Conservation (phyloP, 2,888 invertebrate species). For the Morpho helenor region DNA sequence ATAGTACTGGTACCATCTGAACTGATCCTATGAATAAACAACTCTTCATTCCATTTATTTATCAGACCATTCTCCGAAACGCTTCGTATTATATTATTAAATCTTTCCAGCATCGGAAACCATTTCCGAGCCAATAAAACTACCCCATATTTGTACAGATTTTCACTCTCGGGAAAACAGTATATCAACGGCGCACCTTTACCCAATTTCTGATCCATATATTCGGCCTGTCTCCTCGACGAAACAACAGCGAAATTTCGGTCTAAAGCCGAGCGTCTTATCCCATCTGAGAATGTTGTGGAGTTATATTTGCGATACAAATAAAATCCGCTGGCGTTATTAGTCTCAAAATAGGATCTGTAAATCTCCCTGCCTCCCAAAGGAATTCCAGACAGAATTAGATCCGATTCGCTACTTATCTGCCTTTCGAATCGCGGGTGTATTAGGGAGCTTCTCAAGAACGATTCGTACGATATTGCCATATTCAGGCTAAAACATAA, state of each 20-base stretch:
- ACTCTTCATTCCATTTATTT: conserved; percentile 69
- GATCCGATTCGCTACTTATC: conserved; percentile 65
- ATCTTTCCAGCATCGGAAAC: conserved; percentile 65
- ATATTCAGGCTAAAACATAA: conserved; percentile 71
- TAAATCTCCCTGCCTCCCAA: conserved; percentile 72
- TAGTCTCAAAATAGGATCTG: conserved; percentile 71
- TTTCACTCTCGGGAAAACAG: conserved; percentile 67
- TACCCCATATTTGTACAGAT: conserved; percentile 73
- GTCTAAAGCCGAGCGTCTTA: conserved; percentile 25
- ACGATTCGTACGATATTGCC: conserved; percentile 72
- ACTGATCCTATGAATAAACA: conserved; percentile 49
- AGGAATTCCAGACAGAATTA: conserved; percentile 62
- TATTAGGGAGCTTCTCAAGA: conserved; percentile 73
- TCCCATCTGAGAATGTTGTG: conserved; percentile 61
- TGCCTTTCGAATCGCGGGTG: conserved; percentile 74
- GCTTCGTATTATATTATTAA: conserved; percentile 68
- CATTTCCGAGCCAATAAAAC: conserved; percentile 65
- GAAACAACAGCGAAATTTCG: conserved; percentile 69
- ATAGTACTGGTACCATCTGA: conserved; percentile 49
- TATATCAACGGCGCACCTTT: conserved; percentile 62
- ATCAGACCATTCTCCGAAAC: conserved; percentile 72
- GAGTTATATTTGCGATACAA: conserved; percentile 70
- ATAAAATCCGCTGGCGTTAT: conserved; percentile 69
- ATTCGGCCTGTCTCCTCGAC: conserved; percentile 65
- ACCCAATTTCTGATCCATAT: conserved; percentile 65